Conservation (phyloP, 2,888 invertebrate species). For the Bembecia ichneumoniformis region DNA sequence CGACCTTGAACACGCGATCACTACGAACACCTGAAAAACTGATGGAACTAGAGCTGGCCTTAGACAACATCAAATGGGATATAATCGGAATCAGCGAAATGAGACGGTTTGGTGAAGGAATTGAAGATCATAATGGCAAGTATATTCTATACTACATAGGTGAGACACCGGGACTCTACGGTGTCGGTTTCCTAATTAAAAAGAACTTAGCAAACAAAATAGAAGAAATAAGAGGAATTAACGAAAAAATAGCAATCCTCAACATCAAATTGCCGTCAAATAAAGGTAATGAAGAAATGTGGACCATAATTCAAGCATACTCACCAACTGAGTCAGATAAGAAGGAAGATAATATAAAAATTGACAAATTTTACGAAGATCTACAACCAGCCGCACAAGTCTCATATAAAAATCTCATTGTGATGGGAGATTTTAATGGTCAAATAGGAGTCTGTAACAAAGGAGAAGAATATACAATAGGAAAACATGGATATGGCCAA, state of each 20-base stretch:
- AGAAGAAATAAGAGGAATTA: neutral
- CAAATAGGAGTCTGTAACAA: too few relatives aligned
- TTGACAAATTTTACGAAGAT: constrained; percentile 4
- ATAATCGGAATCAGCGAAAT: too few relatives aligned
- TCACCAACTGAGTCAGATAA: constrained; percentile 1
- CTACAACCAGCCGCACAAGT: neutral
- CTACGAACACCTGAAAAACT: constrained; percentile 2
- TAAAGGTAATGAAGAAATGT: neutral
- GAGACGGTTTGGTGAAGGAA: constrained; percentile 1
- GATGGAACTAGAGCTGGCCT: constrained; percentile 1
- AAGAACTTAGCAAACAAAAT: neutral
- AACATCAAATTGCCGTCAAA: constrained; percentile 1
- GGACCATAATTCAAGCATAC: too few relatives aligned
- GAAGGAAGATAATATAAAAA: constrained; percentile 2
- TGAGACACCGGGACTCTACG: too few relatives aligned
- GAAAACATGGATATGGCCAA: too few relatives aligned
- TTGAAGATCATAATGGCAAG: constrained; percentile 1
- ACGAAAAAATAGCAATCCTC: constrained; percentile 1
- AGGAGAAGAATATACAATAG: too few relatives aligned
- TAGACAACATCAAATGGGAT: too few relatives aligned
- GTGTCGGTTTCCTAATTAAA: too few relatives aligned
- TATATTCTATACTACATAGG: too few relatives aligned
- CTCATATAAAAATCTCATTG: neutral
- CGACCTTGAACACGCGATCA: constrained; percentile 1
- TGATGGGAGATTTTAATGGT: too few relatives aligned